Base-by-base conservation (phyloP, 2,113 vertebrate species). In the Centrocercus urophasianus region DNA sequence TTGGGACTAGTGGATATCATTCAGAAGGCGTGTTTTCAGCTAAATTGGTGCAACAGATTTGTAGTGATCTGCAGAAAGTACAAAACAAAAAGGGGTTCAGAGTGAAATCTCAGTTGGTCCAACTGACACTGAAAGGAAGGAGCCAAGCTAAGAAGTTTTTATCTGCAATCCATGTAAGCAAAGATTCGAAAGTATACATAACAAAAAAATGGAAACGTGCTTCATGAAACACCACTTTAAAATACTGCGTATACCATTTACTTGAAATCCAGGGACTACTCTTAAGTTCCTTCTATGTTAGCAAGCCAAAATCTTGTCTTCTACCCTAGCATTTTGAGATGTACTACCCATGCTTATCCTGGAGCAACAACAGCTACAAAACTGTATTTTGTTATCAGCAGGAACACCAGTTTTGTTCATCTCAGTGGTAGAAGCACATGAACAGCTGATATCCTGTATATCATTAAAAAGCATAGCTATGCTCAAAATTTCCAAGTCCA, bases 311-410 rank as follows among this genome's bases (percentile, higher is more conserved):
- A 70, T 76, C n/a, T 10, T 21, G 11, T n/a, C 50, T 73, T 47
- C 36, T 48, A 6, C 1, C 0, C 2, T 22, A 19, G 2, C 43
- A n/a, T 38, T 88, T 80, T 48, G 43, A 77, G 22, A n/a, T 13
- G 34, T 15, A 42, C 27, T 25, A 11, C 8, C 73, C 30, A 24
- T n/a, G 14, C 24, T 38, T 24, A 2, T 27, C 36, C 71, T 75
- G 36, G 21, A 45, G 15, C 50, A 22, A 30, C 22, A 59, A 59
- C 32, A 65, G 45, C 32, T 59, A 45, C 25, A 74, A 3, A 59
- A 8, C 3, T 60, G 13, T 11, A 43, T 47, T 50, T 52, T 16
- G 17, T n/a, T 61, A 52, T 38, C 11, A 72, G 36, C 14, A 61
- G 69, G 80, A 81, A 10, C 42, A 83, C 27, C 20, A 5, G n/a